These are phyloP conservation scores for Hypotaenidia philippensis DNA, from an alignment of 2,797 vertebrate genomes.

Conservation along the genomic window DNA sequence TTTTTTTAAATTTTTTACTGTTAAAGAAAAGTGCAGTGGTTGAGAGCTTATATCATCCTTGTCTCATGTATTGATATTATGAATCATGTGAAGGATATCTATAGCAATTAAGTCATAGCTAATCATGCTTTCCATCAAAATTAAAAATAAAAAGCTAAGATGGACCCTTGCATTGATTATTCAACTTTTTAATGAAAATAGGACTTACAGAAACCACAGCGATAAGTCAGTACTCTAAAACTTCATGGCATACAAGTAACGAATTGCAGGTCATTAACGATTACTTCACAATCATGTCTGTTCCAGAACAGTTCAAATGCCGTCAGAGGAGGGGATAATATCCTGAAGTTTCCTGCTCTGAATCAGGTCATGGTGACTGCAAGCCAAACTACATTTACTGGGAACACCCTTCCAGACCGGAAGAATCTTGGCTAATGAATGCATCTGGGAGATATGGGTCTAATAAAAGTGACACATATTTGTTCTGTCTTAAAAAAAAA, in stretches of 20 bases:
- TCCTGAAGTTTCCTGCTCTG: constrained; percentile 37
- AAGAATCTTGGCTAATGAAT: constrained; percentile 57
- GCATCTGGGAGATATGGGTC: constrained; percentile 42
- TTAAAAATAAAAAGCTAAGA: background rate
- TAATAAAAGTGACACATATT: constrained; percentile 37
- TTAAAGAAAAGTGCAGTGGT: background rate
- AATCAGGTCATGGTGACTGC: constrained; percentile 38
- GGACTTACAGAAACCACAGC: background rate
- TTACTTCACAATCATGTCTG: background rate
- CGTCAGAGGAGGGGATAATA: constrained; percentile 5
- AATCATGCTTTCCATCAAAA: background rate
- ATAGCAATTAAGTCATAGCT: background rate
- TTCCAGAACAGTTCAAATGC: constrained; percentile 18
- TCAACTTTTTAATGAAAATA: background rate
- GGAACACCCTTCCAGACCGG: constrained; percentile 62
- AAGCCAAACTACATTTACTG: constrained; percentile 48
- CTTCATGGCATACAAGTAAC: background rate
- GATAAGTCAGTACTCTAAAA: background rate
- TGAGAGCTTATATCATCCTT: background rate
- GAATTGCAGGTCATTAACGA: background rate
- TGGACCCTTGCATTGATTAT: background rate
- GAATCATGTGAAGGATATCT: background rate
- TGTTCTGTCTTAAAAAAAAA: background rate
- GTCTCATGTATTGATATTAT: background rate
- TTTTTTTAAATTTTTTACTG: background rate